Conservation (phyloP, 2,797 vertebrate species). For the Sciurus vulgaris region DNA sequence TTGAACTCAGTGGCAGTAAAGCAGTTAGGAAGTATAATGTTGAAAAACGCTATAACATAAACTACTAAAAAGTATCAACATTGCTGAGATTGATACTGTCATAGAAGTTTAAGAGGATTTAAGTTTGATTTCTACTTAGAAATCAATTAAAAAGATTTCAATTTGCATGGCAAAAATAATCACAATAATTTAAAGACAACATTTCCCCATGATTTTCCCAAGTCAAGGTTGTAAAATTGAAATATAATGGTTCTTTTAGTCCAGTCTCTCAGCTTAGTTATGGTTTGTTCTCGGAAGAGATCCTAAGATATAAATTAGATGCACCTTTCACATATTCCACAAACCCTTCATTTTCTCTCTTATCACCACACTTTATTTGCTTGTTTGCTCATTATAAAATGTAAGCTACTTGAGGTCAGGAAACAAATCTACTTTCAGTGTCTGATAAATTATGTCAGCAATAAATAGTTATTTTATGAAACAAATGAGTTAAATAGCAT, state of each 20-base stretch:
- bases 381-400: not conserved
- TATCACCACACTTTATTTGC: not conserved
- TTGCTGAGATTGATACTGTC: not conserved
- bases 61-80: not conserved
- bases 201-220: not conserved
- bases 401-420: not conserved
- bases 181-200: not conserved
- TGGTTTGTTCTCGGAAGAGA: not conserved
- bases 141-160: not conserved
- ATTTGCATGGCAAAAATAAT: not conserved
- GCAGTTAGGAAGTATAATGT: not conserved
- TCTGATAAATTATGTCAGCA: not conserved
- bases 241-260: not conserved
- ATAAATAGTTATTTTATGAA: not conserved
- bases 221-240: constrained; percentile 49
- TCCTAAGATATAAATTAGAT: not conserved
- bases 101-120: not conserved
- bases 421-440: not conserved
- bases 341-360: not conserved
- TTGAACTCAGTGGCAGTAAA: not conserved
- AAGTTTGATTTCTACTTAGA: not conserved
- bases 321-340: not conserved
- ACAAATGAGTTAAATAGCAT: not conserved
- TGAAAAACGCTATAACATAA: not conserved
- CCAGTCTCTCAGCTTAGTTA: not conserved